Conservation (phyloP, 23 tunicate genomes). For the Oikopleura vanhoeffeni region DNA sequence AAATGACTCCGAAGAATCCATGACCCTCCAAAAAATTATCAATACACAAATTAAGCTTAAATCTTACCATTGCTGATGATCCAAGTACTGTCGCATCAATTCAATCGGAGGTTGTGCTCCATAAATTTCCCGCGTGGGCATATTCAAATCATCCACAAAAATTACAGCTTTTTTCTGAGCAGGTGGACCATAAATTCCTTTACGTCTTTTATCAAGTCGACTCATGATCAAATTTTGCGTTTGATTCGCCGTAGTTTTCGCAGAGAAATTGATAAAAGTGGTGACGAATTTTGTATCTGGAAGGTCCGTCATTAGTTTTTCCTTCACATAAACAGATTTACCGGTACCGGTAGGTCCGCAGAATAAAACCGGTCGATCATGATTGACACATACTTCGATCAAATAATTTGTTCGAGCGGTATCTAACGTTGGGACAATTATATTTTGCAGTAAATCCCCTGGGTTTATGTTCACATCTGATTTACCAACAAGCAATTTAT, state of each 20-base stretch:
- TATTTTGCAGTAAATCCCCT: constrained; percentile 28
- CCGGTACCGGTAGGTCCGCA: constrained; percentile 98
- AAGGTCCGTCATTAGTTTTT: constrained; percentile 72
- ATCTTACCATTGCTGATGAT: constrained; percentile 84
- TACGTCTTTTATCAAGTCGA: constrained; percentile 71
- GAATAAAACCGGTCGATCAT: constrained; percentile 54
- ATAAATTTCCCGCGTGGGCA: constrained; percentile 88
- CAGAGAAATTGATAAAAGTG: constrained; percentile 78
- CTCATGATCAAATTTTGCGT: constrained; percentile 89
- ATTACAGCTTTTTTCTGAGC: constrained; percentile 78
- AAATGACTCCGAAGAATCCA: too few species aligned
- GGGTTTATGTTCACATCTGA: background rate
- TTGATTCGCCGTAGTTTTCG: constrained; percentile 89
- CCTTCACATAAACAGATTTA: constrained; percentile 88
- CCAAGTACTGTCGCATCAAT: constrained; percentile 79
- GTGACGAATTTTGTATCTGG: constrained; percentile 76
- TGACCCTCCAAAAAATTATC: too few species aligned
- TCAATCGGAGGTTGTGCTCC: constrained; percentile 99
- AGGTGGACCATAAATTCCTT: constrained; percentile 96
- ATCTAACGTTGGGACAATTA: constrained; percentile 97
- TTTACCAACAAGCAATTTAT: constrained; percentile 44
- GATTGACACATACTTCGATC: constrained; percentile 59
- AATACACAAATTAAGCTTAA: too few species aligned
- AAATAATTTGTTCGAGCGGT: constrained; percentile 73
- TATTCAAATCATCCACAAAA: constrained; percentile 96